Evolutionary conservation across 2,888 invertebrate genomes (phyloP).

Genomic region (Drosophila nr. perissopoda): DNA sequence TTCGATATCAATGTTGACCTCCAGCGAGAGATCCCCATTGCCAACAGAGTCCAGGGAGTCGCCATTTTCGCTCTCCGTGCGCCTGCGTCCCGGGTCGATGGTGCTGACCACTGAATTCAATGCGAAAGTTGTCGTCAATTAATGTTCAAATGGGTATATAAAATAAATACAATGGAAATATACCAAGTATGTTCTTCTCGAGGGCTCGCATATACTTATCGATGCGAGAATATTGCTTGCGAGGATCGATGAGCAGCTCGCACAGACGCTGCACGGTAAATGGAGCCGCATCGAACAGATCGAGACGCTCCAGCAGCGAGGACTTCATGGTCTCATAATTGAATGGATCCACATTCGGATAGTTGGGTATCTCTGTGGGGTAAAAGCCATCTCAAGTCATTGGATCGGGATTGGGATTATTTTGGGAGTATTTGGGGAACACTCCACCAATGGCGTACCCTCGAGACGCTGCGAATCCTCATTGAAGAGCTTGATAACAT

Average conservation of each 20-base stretch:
- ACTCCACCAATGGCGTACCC: slow-evolving; percentile 72
- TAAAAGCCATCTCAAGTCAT: not conserved
- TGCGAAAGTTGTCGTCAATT: not conserved
- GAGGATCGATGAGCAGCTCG: slow-evolving; percentile 95
- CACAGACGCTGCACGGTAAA: slow-evolving; percentile 98
- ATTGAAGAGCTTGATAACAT: slow-evolving; percentile 94
- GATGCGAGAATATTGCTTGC: slow-evolving; percentile 96
- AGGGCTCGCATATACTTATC: slow-evolving; percentile 99
- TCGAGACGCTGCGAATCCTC: slow-evolving; percentile 89
- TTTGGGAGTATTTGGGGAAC: not conserved
- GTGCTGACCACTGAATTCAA: slow-evolving; percentile 89
- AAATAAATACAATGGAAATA: slow-evolving; percentile 25
- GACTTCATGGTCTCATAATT: slow-evolving; percentile 95
- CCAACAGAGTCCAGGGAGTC: slow-evolving; percentile 87
- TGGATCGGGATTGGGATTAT: not conserved
- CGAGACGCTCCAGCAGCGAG: slow-evolving; percentile 91
- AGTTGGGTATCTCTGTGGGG: slow-evolving; percentile 90
- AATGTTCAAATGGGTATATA: not conserved
- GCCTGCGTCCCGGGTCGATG: slow-evolving; percentile 88
- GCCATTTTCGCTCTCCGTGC: slow-evolving; percentile 89
- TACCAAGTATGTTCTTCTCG: slow-evolving; percentile 94
- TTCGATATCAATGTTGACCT: slow-evolving; percentile 87
- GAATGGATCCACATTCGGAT: slow-evolving; percentile 96
- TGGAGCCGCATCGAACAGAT: slow-evolving; percentile 94
- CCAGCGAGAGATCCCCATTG: slow-evolving; percentile 85